A percentile compares a stretch with the other conserved stretches of the same genome.
Evolutionary conservation across 2,797 vertebrate genomes (phyloP).

Genomic region (Paratrypauchen microcephalus): DNA sequence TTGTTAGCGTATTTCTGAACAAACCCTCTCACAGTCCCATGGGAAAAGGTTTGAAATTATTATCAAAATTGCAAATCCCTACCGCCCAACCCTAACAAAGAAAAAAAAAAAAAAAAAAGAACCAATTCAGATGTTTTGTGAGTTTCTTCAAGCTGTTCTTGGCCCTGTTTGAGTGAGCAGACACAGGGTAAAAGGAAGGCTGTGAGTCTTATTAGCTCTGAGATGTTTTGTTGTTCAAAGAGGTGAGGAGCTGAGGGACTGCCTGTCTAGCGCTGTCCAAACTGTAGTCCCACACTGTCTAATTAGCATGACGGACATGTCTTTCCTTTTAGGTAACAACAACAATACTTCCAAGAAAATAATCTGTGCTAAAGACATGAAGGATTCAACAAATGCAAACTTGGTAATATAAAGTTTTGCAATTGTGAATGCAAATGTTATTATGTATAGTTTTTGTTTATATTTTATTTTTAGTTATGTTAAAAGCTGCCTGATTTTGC

Average conservation of each 20-base stretch:
- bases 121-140: not conserved
- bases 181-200: not conserved
- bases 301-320: constrained; percentile 27
- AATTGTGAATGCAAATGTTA: no score
- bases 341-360: not conserved
- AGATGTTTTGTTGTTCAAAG: constrained; percentile 19
- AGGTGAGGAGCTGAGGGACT: constrained; percentile 10
- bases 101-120: constrained; percentile 4
- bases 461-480: no score
- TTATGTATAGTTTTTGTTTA: no score
- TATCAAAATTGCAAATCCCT: not conserved
- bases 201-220: constrained; percentile 12
- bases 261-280: constrained; percentile 8
- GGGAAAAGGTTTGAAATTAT: not conserved
- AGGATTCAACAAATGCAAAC: not conserved
- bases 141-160: not conserved
- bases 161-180: not conserved
- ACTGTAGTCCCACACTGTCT: constrained; percentile 12
- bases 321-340: not conserved
- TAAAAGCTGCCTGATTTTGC: no score
- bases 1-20: not conserved
- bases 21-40: not conserved
- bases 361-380: not conserved
- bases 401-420: not conserved
- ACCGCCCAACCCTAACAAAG: not conserved